Conservation (phyloP, 2,888 invertebrate species). For the Tenthredo scrophulariae region DNA sequence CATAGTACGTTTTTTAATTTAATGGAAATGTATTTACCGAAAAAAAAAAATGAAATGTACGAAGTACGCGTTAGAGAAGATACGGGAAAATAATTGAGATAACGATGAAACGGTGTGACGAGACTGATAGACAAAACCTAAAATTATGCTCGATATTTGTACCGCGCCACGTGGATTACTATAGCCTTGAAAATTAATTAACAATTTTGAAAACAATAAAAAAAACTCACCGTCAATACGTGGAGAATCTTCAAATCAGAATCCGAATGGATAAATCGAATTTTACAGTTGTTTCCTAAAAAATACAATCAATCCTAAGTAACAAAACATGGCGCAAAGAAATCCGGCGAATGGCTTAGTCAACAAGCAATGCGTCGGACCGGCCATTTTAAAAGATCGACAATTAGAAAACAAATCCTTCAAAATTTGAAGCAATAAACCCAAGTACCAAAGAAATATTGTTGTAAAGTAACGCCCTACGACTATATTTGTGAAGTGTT, state of each 20-base stretch:
- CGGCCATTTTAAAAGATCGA: not conserved
- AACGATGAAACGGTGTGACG: not conserved
- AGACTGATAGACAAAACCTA: not conserved
- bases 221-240: not conserved
- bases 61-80: too few relatives aligned
- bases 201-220: not conserved
- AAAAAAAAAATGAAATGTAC: too few relatives aligned
- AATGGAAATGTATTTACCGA: too few relatives aligned
- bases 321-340: not conserved
- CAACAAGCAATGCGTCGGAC: not conserved
- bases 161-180: not conserved
- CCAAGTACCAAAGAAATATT: not conserved
- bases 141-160: not conserved
- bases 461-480: not conserved
- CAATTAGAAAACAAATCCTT: not conserved
- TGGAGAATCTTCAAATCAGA: not conserved
- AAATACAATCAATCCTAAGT: not conserved
- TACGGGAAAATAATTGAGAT: not conserved
- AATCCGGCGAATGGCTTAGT: not conserved
- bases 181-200: not conserved
- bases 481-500: not conserved
- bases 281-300: not conserved
- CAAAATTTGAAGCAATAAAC: not conserved
- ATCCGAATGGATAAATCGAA: not conserved
- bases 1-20: too few relatives aligned